These are phyloP conservation scores for Ammodytes dubius DNA, from an alignment of 2,113 vertebrate genomes.

Conservation along the genomic window DNA sequence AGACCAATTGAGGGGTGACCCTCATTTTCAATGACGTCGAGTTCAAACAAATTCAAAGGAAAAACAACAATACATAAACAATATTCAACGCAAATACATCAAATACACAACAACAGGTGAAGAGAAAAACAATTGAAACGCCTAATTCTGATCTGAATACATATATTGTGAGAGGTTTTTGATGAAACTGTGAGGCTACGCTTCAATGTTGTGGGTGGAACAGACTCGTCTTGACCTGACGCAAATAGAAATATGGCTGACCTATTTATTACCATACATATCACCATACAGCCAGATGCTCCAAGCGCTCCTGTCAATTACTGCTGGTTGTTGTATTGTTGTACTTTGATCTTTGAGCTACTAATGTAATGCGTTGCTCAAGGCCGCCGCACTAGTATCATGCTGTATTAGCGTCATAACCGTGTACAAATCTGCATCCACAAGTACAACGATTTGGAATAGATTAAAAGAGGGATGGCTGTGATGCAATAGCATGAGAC, in stretches of 20 bases:
- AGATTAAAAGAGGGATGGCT: constrained; percentile 37
- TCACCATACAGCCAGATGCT: constrained; percentile 68
- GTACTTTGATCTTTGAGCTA: constrained; percentile 75
- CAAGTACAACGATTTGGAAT: constrained; percentile 51
- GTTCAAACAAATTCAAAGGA: too few species aligned
- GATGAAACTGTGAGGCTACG: constrained; percentile 49
- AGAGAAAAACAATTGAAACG: too few species aligned
- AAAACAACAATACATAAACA: too few species aligned
- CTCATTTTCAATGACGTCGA: too few species aligned
- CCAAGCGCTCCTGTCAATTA: constrained; percentile 71
- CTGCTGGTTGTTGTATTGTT: constrained; percentile 70
- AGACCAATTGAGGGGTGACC: too few species aligned
- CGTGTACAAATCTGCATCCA: constrained; percentile 62
- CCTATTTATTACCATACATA: constrained; percentile 78
- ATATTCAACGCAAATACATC: too few species aligned
- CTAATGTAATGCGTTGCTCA: constrained; percentile 66
- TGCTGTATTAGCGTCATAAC: constrained; percentile 71
- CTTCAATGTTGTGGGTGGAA: constrained; percentile 61
- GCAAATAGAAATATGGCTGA: constrained; percentile 61
- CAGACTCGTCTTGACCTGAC: constrained; percentile 49
- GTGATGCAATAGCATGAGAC: constrained; percentile 27
- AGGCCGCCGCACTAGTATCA: constrained; percentile 59
- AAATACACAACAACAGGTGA: too few species aligned
- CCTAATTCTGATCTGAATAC: constrained; percentile 36
- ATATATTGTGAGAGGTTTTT: constrained; percentile 41